Conservation (phyloP, 2,113 vertebrate genomes). For the Pachycephala philippinensis region DNA sequence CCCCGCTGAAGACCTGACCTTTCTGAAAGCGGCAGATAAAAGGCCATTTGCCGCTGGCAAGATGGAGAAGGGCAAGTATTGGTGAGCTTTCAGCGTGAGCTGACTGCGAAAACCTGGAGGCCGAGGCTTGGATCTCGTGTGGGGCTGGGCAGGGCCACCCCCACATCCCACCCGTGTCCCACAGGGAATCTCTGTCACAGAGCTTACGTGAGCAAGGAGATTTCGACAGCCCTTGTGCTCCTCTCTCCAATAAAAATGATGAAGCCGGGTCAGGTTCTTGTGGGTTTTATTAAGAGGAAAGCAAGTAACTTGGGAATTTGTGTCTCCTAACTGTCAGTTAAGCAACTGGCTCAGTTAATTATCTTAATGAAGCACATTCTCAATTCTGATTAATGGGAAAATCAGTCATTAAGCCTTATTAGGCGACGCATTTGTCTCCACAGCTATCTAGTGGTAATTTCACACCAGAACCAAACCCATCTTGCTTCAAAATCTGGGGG, state of each 20-base stretch:
- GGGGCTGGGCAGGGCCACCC: not conserved
- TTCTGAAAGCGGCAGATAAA: not conserved
- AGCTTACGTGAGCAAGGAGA: fast-evolving
- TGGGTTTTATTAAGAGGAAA: slow-evolving; percentile 44
- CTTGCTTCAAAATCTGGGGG: not conserved
- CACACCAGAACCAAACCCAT: not conserved
- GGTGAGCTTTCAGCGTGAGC: not conserved
- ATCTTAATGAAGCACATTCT: slow-evolving; percentile 71
- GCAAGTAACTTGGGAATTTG: slow-evolving; percentile 54
- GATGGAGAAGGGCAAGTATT: not conserved
- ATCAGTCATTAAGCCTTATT: slow-evolving; percentile 71
- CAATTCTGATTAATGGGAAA: slow-evolving; percentile 65
- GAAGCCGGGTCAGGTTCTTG: not conserved
- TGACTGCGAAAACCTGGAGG: not conserved
- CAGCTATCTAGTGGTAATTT: slow-evolving; percentile 42
- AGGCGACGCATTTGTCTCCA: slow-evolving; percentile 55
- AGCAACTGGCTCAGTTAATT: slow-evolving; percentile 65
- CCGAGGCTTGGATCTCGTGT: not conserved
- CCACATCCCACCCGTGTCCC: not conserved
- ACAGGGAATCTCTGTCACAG: not conserved
- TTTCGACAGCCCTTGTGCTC: not conserved
- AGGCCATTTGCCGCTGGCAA: not conserved
- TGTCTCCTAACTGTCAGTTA: slow-evolving; percentile 39
- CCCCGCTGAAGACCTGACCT: fast-evolving
- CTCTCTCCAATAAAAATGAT: not conserved